A percentile compares a stretch with the other conserved stretches of the same genome.
Evolutionary conservation across 2,888 invertebrate species (phyloP).

Genomic region (Drosophila imparisetae): DNA sequence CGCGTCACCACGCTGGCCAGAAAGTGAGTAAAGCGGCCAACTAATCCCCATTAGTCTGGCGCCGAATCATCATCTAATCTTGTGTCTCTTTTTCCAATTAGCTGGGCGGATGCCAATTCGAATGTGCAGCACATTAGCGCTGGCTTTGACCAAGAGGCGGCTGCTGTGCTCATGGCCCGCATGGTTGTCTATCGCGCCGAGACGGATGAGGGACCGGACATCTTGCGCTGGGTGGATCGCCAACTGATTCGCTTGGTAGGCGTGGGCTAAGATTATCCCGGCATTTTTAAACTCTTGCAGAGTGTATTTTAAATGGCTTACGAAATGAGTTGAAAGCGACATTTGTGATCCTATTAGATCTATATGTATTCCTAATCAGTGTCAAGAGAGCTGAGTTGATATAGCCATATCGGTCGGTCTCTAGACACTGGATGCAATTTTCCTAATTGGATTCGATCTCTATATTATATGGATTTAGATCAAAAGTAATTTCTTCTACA

Average conservation of each 20-base stretch:
- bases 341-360: neutral
- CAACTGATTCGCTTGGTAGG: slow-evolving; percentile 97
- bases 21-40: slow-evolving; percentile 87
- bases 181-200: slow-evolving; percentile 98
- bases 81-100: neutral
- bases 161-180: slow-evolving; percentile 98
- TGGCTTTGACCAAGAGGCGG: slow-evolving; percentile 99
- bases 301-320: neutral
- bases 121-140: slow-evolving; percentile 96
- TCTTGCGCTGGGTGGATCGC: slow-evolving; percentile 98
- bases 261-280: neutral
- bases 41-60: neutral
- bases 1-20: slow-evolving; percentile 98
- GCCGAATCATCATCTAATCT: neutral
- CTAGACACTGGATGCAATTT: neutral
- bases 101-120: slow-evolving; percentile 97
- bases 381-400: neutral
- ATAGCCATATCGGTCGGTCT: neutral
- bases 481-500: neutral
- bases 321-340: neutral
- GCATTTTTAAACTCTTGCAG: neutral
- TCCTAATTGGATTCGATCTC: neutral
- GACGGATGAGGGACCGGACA: slow-evolving; percentile 97
- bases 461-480: neutral
- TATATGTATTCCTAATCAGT: neutral